A percentile compares a stretch with the other conserved stretches of the same genome.
These are phyloP conservation scores for Danaus plexippus DNA, from an alignment of 1,140 invertebrate genomes.

Conservation along the genomic window DNA sequence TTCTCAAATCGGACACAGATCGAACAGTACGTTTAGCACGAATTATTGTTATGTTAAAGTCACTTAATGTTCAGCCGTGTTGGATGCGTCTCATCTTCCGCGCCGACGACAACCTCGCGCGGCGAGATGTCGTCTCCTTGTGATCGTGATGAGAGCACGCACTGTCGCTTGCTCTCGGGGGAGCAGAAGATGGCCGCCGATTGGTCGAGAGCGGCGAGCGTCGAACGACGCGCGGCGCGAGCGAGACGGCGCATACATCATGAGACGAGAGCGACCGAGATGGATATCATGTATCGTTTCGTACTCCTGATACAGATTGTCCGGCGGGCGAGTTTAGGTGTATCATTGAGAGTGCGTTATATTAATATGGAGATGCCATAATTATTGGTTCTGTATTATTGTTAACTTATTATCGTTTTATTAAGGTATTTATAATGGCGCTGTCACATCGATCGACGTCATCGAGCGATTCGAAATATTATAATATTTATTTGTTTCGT, in stretches of 20 bases:
- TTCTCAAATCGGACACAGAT: constrained; percentile 55
- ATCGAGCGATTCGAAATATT: too few species aligned
- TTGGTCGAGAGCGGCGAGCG: constrained; percentile 61
- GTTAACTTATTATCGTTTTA: constrained; percentile 22
- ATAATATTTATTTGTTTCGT: too few species aligned
- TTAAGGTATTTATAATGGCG: constrained; percentile 28
- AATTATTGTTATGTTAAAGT: constrained; percentile 31
- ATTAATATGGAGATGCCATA: constrained; percentile 61
- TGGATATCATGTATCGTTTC: constrained; percentile 50
- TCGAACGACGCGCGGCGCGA: constrained; percentile 43
- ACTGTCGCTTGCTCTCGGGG: constrained; percentile 70
- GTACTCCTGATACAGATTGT: constrained; percentile 58
- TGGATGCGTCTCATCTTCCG: constrained; percentile 48
- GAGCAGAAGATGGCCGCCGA: constrained; percentile 67
- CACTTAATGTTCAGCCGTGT: constrained; percentile 42
- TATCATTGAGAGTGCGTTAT: constrained; percentile 60
- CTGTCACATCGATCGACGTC: background rate
- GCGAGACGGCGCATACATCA: constrained; percentile 59
- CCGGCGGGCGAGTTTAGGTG: constrained; percentile 53
- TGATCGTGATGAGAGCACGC: constrained; percentile 69
- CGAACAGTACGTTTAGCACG: constrained; percentile 47
- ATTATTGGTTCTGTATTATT: constrained; percentile 26
- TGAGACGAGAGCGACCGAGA: constrained; percentile 49
- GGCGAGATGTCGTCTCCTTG: constrained; percentile 67
- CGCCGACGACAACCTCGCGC: constrained; percentile 61